Conservation (phyloP, 2,113 vertebrate species). For the Leucopternis melanops region DNA sequence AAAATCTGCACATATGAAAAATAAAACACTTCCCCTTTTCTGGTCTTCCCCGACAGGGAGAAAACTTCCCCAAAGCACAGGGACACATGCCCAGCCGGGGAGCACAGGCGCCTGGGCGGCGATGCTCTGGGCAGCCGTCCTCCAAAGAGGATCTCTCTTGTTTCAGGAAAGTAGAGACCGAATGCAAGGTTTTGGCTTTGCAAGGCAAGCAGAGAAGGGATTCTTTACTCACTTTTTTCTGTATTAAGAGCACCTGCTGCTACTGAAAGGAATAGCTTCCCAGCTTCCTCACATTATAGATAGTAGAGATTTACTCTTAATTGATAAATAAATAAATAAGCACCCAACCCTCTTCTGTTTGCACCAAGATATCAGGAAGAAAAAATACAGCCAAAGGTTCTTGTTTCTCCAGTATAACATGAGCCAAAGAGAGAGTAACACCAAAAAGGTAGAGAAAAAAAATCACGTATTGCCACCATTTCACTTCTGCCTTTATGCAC, state of each 20-base stretch:
- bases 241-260: background rate
- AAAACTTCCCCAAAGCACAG: background rate
- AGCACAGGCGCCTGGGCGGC: background rate
- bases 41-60: background rate
- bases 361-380: background rate
- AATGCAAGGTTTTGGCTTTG: background rate
- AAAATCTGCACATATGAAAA: background rate
- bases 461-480: background rate
- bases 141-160: background rate
- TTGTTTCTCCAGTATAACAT: background rate
- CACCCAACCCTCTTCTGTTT: background rate
- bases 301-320: background rate
- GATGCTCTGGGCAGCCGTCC: background rate
- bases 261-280: background rate
- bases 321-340: background rate
- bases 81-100: too few relatives aligned
- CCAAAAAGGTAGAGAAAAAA: background rate
- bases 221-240: background rate
- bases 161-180: background rate
- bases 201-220: background rate
- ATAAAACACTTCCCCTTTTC: background rate
- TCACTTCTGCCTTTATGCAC: background rate
- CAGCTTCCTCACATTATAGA: background rate
- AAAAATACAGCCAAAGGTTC: background rate
- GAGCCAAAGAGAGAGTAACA: background rate